A percentile compares a stretch with the other conserved stretches of the same genome.
phyloP scores from a whole-genome alignment of 2,888 invertebrate species.

The Folsomia candida region DNA sequence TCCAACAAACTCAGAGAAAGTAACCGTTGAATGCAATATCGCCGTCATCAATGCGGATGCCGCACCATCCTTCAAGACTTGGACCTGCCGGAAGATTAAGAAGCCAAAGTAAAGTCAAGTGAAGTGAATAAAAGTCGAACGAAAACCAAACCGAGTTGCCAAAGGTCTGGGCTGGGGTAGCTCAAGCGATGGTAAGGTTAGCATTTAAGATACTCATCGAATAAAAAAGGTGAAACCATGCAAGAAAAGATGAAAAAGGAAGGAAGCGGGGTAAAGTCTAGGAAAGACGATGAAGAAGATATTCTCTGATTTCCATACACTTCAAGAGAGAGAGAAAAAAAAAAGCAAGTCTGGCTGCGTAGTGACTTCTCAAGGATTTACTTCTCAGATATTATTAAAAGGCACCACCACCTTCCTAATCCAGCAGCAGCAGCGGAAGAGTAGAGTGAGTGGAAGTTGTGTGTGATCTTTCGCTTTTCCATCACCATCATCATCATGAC shows the following conservation, averaged over 20 bases:
- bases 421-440: background rate
- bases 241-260: constrained; percentile 4
- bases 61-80: background rate
- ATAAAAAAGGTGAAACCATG: constrained; percentile 4
- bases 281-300: background rate
- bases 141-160: background rate
- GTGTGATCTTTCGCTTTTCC: background rate
- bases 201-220: background rate
- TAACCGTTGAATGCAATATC: no score
- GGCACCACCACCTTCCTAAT: background rate
- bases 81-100: constrained; percentile 11
- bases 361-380: background rate
- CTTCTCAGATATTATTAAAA: constrained; percentile 4
- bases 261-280: background rate
- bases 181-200: background rate
- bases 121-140: background rate
- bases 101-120: constrained; percentile 6
- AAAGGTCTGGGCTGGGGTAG: background rate
- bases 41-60: background rate
- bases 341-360: background rate
- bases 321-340: background rate
- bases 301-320: background rate
- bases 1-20: no score
- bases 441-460: background rate
- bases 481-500: background rate